Evolutionary conservation across 2,888 invertebrate species (phyloP).

Genomic region (Drosophila subsilvestris): DNA sequence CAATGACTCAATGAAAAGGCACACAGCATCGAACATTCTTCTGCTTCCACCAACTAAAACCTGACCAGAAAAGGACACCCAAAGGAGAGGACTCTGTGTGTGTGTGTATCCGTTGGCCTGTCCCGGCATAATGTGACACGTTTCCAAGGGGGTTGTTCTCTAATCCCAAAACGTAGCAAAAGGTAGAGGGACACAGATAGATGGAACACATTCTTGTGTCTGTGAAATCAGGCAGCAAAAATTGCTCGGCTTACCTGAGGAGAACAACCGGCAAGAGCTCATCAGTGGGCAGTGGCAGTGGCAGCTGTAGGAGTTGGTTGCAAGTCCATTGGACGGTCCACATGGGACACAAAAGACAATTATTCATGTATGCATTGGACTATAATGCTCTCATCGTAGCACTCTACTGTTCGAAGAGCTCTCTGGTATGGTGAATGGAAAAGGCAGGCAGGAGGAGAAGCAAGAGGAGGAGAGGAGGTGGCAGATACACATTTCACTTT

Average conservation of each 20-base stretch:
- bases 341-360: slow-evolving; percentile 58
- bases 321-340: neutral
- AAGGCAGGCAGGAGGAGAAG: slow-evolving; percentile 1
- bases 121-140: slow-evolving; percentile 69
- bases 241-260: slow-evolving; percentile 71
- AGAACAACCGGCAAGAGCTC: slow-evolving; percentile 11
- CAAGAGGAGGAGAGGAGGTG: neutral
- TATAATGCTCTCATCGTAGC: slow-evolving; percentile 21
- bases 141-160: slow-evolving; percentile 67
- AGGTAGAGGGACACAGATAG: slow-evolving; percentile 24
- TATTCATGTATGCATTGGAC: slow-evolving; percentile 72
- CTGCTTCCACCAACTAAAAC: slow-evolving; percentile 41
- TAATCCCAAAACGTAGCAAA: slow-evolving; percentile 70
- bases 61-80: slow-evolving; percentile 28
- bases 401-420: neutral
- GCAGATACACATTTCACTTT: slow-evolving; percentile 65
- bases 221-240: slow-evolving; percentile 78
- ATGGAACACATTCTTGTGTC: slow-evolving; percentile 43
- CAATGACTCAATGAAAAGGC: slow-evolving; percentile 35
- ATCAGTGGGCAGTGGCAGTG: slow-evolving; percentile 17
- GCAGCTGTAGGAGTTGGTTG: slow-evolving; percentile 21
- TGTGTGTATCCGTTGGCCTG: slow-evolving; percentile 23
- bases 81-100: slow-evolving; percentile 18
- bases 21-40: slow-evolving; percentile 6
- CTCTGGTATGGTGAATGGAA: slow-evolving; percentile 25